A percentile compares a stretch with the other conserved stretches of the same genome.
Conservation (phyloP, 2,888 invertebrate genomes). For the Biston betularia region DNA sequence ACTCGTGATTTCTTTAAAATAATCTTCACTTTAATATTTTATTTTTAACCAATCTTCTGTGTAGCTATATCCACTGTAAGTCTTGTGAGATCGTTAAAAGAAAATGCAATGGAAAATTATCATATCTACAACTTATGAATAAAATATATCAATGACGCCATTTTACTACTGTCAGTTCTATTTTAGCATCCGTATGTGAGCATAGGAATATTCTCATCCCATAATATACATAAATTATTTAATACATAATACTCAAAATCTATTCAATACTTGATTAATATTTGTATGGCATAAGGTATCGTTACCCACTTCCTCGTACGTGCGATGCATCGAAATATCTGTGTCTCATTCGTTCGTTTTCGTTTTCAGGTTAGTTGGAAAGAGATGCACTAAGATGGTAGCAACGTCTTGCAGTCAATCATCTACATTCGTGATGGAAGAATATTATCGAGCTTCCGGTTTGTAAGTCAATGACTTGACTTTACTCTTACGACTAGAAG, state of each 20-base stretch:
- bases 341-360: slow-evolving; percentile 55
- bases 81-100: not conserved
- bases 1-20: no score
- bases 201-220: slow-evolving; percentile 40
- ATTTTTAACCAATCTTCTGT: no score
- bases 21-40: no score
- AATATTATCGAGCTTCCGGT: slow-evolving; percentile 83
- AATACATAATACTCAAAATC: slow-evolving; percentile 50
- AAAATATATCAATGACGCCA: slow-evolving; percentile 23
- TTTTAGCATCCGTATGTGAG: slow-evolving; percentile 32
- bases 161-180: slow-evolving; percentile 16
- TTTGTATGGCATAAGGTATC: slow-evolving; percentile 77
- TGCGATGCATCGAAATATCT: slow-evolving; percentile 70
- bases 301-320: slow-evolving; percentile 82
- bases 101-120: slow-evolving; percentile 19
- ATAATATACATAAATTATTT: slow-evolving; percentile 43
- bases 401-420: slow-evolving; percentile 66
- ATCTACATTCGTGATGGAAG: slow-evolving; percentile 84
- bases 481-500: slow-evolving; percentile 30
- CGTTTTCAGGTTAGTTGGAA: slow-evolving; percentile 47
- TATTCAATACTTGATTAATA: slow-evolving; percentile 72
- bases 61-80: not conserved
- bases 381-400: slow-evolving; percentile 48
- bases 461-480: slow-evolving; percentile 71
- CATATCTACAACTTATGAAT: slow-evolving; percentile 13